These are phyloP conservation scores for Poecilia picta DNA, from an alignment of 2,797 vertebrate genomes.

Conservation along the genomic window DNA sequence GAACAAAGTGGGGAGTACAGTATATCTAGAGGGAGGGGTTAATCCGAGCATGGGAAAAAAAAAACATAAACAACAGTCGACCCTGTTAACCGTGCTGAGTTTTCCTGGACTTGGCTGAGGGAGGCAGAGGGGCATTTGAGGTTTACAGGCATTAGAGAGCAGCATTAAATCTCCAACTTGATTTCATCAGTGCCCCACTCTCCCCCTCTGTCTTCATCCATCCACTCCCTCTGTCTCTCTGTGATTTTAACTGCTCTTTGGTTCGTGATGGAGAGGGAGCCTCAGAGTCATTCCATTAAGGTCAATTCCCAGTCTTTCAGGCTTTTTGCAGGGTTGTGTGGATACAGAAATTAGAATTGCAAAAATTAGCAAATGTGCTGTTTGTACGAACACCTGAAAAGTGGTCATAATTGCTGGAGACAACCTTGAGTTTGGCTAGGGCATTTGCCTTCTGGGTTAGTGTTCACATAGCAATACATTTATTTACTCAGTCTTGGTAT, in stretches of 20 bases:
- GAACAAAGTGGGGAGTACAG: slow-evolving; percentile 64
- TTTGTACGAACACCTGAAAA: slow-evolving; percentile 52
- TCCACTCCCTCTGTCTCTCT: slow-evolving; percentile 47
- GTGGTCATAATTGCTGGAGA: slow-evolving; percentile 55
- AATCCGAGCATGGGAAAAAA: slow-evolving; percentile 55
- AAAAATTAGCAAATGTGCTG: slow-evolving; percentile 27
- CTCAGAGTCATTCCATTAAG: slow-evolving; percentile 48
- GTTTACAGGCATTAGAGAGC: slow-evolving; percentile 65
- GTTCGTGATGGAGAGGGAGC: slow-evolving; percentile 50
- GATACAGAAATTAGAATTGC: slow-evolving; percentile 9
- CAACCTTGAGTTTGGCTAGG: slow-evolving; percentile 34
- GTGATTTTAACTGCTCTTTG: slow-evolving; percentile 57
- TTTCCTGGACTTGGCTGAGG: slow-evolving; percentile 47
- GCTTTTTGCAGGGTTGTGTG: slow-evolving; percentile 14
- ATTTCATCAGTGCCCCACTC: slow-evolving; percentile 58
- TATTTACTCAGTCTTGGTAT: not conserved
- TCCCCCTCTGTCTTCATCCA: slow-evolving; percentile 44
- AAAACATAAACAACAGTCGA: slow-evolving; percentile 50
- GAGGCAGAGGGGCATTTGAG: slow-evolving; percentile 26
- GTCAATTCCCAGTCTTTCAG: slow-evolving; percentile 33
- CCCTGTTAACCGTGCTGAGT: slow-evolving; percentile 54
- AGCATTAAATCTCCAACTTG: slow-evolving; percentile 64
- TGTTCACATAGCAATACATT: slow-evolving; percentile 33
- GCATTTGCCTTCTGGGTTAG: slow-evolving; percentile 32
- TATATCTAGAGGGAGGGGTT: slow-evolving; percentile 25